Conservation (phyloP, 2,888 invertebrate species). For the Antheraea assamensis region DNA sequence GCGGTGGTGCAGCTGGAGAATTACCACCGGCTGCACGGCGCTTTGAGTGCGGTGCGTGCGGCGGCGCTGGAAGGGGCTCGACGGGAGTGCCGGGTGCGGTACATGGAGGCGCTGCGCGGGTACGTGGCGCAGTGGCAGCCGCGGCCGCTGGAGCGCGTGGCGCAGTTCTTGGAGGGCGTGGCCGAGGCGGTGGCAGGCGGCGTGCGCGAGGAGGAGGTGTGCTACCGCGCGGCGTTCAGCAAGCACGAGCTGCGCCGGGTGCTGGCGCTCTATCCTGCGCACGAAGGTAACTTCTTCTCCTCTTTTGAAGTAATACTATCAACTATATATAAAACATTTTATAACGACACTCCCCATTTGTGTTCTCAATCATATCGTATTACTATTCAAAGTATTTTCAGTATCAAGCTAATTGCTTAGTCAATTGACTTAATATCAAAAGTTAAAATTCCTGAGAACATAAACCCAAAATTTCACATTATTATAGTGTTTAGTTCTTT, state of each 20-base stretch:
- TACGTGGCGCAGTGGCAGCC: conserved; percentile 98
- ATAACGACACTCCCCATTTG: too few relatives aligned
- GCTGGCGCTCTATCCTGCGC: conserved; percentile 51
- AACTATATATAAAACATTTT: too few relatives aligned
- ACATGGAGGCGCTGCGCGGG: conserved; percentile 93
- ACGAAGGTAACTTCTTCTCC: conserved; percentile 27
- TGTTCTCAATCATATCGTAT: too few relatives aligned
- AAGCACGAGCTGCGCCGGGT: conserved; percentile 98
- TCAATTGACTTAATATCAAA: too few relatives aligned
- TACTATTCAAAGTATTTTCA: too few relatives aligned
- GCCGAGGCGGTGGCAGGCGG: conserved; percentile 96
- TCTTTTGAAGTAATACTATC: too few relatives aligned
- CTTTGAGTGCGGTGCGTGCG: conserved; percentile 94
- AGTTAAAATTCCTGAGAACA: too few relatives aligned
- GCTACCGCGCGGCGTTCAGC: conserved; percentile 98
- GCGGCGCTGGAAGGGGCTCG: conserved; percentile 92
- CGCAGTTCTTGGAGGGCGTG: conserved; percentile 98
- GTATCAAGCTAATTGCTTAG: too few relatives aligned
- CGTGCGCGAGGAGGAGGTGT: conserved; percentile 97
- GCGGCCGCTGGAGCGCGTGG: conserved; percentile 79
- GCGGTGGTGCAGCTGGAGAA: conserved; percentile 93
- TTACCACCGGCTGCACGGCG: conserved; percentile 88
- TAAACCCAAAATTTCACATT: too few relatives aligned
- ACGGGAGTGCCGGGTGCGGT: conserved; percentile 94
- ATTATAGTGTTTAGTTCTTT: too few relatives aligned